These are phyloP conservation scores for Melanotus villosus DNA, from an alignment of 2,888 invertebrate genomes.

Conservation along the genomic window DNA sequence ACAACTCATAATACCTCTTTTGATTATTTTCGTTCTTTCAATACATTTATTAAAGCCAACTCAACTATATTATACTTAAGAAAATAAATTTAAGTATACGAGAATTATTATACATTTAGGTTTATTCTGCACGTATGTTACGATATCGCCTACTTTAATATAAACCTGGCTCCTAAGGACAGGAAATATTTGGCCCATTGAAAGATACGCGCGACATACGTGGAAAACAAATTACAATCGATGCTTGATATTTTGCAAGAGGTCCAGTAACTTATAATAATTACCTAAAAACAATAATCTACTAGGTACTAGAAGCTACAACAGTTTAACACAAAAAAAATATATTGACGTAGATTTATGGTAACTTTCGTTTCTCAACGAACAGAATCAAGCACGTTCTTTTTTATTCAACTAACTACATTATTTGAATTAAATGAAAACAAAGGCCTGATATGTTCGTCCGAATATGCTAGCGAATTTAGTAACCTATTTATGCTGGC, in stretches of 20 bases:
- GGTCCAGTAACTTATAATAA: slow-evolving; percentile 35
- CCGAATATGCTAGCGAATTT: neutral
- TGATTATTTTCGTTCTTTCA: slow-evolving; percentile 43
- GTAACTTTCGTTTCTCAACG: slow-evolving; percentile 35
- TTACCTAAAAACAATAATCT: slow-evolving; percentile 18
- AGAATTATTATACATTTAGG: slow-evolving; percentile 33
- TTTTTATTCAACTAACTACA: slow-evolving; percentile 37
- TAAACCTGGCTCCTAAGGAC: slow-evolving; percentile 31
- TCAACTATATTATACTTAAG: slow-evolving; percentile 34
- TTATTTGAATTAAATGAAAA: slow-evolving; percentile 5
- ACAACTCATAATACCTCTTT: slow-evolving; percentile 41
- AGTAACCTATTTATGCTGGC: neutral
- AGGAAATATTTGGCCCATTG: slow-evolving; percentile 44
- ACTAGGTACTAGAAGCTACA: slow-evolving; percentile 26
- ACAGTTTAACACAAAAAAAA: slow-evolving; percentile 29
- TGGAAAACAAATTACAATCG: slow-evolving; percentile 38
- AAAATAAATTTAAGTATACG: slow-evolving; percentile 41
- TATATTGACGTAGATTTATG: slow-evolving; percentile 36
- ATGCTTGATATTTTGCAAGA: slow-evolving; percentile 28
- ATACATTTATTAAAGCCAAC: slow-evolving; percentile 36
- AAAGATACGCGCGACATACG: slow-evolving; percentile 34
- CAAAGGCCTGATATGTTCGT: slow-evolving; percentile 20
- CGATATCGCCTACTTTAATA: slow-evolving; percentile 41
- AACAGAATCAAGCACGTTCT: slow-evolving; percentile 16
- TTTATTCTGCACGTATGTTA: slow-evolving; percentile 36